Conservation (phyloP, 1,140 invertebrate species). For the Nephila pilipes region DNA sequence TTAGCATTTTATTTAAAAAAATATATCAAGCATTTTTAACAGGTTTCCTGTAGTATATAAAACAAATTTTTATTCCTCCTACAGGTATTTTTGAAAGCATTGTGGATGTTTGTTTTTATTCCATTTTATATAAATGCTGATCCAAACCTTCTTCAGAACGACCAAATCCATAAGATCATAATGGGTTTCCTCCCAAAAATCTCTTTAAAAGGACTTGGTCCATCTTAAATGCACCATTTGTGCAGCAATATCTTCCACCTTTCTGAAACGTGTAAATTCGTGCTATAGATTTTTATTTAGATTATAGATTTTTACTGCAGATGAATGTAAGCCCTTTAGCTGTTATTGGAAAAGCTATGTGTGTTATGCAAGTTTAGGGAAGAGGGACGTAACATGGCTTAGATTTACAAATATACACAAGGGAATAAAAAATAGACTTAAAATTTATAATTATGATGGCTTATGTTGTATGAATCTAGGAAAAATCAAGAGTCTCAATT, state of each 20-base stretch:
- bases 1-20: background rate
- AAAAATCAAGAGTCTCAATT: background rate
- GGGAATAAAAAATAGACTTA: conserved; percentile 8
- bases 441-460: conserved; percentile 43
- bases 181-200: conserved; percentile 44
- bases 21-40: background rate
- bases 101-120: conserved; percentile 27
- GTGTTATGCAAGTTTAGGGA: background rate
- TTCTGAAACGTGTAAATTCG: conserved; percentile 64
- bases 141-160: background rate
- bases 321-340: conserved; percentile 27
- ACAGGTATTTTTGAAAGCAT: conserved; percentile 16
- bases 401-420: background rate
- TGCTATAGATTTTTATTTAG: conserved; percentile 58
- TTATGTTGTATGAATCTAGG: background rate
- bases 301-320: conserved; percentile 64
- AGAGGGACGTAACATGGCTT: background rate
- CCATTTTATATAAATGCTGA: conserved; percentile 37
- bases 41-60: background rate
- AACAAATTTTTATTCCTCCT: background rate
- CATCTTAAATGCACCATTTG: conserved; percentile 7
- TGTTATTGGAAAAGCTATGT: conserved; percentile 63
- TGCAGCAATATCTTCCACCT: conserved; percentile 12
- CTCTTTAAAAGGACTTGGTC: conserved; percentile 47
- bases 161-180: conserved; percentile 45